Evolutionary conservation across 2,888 invertebrate genomes (phyloP).

Genomic region (Dinocampus coccinellae): DNA sequence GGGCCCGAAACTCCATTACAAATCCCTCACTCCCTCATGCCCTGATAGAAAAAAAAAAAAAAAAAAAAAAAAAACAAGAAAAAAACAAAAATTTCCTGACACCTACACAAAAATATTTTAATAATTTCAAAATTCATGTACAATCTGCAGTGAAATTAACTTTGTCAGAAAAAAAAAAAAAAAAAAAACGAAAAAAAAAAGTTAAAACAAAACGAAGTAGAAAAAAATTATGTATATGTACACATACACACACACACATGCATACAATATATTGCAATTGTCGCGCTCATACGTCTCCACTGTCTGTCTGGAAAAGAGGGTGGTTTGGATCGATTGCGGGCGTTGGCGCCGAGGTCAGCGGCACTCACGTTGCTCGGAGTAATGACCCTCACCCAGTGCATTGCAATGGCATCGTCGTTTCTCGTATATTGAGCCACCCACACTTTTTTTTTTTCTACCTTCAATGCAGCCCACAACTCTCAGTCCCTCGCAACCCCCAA

Average conservation of each 20-base stretch:
- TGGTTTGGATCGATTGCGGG: slow-evolving; percentile 68
- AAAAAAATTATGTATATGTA: background rate
- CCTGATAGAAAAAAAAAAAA: too few species aligned
- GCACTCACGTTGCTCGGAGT: slow-evolving; percentile 69
- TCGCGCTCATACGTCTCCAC: slow-evolving; percentile 43
- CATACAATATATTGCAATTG: slow-evolving; percentile 59
- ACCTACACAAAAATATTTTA: too few species aligned
- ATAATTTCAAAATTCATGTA: too few species aligned
- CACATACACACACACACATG: background rate
- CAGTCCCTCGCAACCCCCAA: background rate
- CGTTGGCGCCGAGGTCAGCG: slow-evolving; percentile 70
- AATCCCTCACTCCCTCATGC: too few species aligned
- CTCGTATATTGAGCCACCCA: slow-evolving; percentile 44
- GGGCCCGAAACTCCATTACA: slow-evolving; percentile 3
- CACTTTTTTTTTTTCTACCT: slow-evolving; percentile 26
- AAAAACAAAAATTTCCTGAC: too few species aligned
- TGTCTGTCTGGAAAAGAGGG: slow-evolving; percentile 42
- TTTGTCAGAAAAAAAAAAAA: too few species aligned
- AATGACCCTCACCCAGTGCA: slow-evolving; percentile 70
- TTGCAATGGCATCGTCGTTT: slow-evolving; percentile 66
- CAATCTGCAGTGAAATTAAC: too few species aligned
- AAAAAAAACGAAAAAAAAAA: background rate
- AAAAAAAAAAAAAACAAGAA: too few species aligned
- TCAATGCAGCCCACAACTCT: background rate
- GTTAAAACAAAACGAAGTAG: background rate